Conservation (phyloP, 2,113 vertebrate genomes). For the Psophia crepitans region DNA sequence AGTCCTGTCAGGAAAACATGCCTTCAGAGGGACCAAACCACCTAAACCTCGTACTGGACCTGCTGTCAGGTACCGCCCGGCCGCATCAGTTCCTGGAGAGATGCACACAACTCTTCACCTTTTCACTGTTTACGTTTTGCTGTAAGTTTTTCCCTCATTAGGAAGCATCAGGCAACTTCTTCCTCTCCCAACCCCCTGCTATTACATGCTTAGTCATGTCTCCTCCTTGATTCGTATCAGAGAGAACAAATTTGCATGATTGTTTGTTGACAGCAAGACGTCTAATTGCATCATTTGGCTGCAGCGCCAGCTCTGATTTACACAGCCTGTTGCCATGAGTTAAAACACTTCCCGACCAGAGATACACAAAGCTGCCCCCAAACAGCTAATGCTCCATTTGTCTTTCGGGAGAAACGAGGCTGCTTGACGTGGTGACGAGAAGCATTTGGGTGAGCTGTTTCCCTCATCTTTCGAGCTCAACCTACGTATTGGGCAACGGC, state of each 20-base stretch:
- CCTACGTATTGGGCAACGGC: neutral
- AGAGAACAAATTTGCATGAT: constrained; percentile 72
- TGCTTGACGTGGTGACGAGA: neutral
- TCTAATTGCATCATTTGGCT: constrained; percentile 67
- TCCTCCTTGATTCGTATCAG: constrained; percentile 62
- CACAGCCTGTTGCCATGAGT: constrained; percentile 34
- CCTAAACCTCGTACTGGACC: neutral
- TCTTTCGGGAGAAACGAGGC: neutral
- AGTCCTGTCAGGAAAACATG: neutral
- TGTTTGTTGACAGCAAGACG: constrained; percentile 65
- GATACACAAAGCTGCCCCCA: constrained; percentile 32
- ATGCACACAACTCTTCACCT: neutral
- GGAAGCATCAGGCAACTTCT: neutral
- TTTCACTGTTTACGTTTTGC: neutral
- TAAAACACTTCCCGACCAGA: constrained; percentile 36
- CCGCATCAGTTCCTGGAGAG: neutral
- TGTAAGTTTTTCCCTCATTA: neutral
- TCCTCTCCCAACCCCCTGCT: neutral
- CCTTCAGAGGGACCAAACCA: neutral
- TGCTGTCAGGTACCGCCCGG: neutral
- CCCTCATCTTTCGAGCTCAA: neutral
- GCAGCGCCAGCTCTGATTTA: constrained; percentile 57
- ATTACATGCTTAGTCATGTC: constrained; percentile 65
- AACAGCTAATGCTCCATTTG: constrained; percentile 18
- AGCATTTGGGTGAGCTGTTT: neutral